Evolutionary conservation across 1,140 invertebrate species (phyloP), one percentile per base, ranked within the genome.

Genomic region (Diorhabda carinulata): DNA sequence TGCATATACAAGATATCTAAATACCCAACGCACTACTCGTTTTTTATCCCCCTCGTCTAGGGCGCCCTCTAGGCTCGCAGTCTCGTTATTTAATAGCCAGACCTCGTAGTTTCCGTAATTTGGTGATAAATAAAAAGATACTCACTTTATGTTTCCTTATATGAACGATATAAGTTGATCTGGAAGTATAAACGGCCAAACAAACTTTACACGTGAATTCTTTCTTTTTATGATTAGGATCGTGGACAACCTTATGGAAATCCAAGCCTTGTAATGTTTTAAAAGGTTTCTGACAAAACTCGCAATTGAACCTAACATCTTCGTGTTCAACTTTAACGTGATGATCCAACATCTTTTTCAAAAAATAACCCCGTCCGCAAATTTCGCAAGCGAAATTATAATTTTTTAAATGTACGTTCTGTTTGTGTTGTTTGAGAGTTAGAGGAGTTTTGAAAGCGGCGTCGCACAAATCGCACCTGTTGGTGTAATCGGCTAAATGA

Each of bases 341-440:
- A 5, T 25, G 40, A 25, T 67, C 66, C 41, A 73, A 58, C 9
- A 9, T 2, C 9, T 74, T 78, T 42, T 86, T 87, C 73, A 87
- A 82, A 9, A 90, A 90, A 77, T 92, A 92, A 67, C 87, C 86
- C 61, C 90, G 83, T 3, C 86, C 87, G 80, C 92, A 95, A 61
- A 87, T 84, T 66, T 88, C 87, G 79, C 91, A 93, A 3, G 71
- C 69, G 43, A 71, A 72, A 2, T 10, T 58, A 41, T 68, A 68
- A 47, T 62, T 68, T 62, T 68, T 68, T 2, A 62, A 41, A 25
- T 68, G 60, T 2, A 63, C 3, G 47, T 63, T 45, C 45, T 63
- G 60, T 41, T 58, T 8, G 62, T 69, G 68, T 47, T 65, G 56
- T 44, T 57, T 67, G 3, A 68, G 61, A 8, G 61, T 71, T 5